A percentile compares a stretch with the other conserved stretches of the same genome.
Evolutionary conservation across 2,797 vertebrate species (phyloP).

Genomic region (Smutsia temminckii): DNA sequence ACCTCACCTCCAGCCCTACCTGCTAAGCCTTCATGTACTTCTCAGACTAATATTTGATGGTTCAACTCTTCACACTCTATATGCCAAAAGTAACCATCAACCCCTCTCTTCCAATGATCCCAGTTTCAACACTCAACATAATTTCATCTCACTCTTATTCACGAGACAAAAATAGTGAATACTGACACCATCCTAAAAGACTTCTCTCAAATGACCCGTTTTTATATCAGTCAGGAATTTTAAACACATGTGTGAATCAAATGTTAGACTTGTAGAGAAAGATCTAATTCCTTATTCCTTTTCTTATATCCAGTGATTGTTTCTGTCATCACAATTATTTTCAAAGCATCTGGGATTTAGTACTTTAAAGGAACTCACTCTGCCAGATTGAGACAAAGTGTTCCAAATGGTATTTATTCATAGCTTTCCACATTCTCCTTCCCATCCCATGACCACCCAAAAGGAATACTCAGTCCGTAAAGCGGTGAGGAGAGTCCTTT

Average conservation of each 20-base stretch:
- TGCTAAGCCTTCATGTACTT: neutral
- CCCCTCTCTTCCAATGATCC: neutral
- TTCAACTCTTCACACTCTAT: neutral
- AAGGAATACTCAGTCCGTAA: neutral
- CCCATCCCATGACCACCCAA: slow-evolving; percentile 1
- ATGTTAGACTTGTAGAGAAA: slow-evolving; percentile 55
- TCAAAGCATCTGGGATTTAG: slow-evolving; percentile 71
- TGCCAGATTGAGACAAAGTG: slow-evolving; percentile 31
- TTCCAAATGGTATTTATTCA: slow-evolving; percentile 45
- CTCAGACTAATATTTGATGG: neutral
- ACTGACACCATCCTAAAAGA: slow-evolving; percentile 58
- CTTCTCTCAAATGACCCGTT: slow-evolving; percentile 55
- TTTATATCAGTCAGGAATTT: slow-evolving; percentile 70
- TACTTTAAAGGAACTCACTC: slow-evolving; percentile 55
- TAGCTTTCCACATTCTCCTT: slow-evolving; percentile 16
- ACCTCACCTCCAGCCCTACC: neutral
- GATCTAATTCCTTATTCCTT: slow-evolving; percentile 70
- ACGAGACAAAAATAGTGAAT: slow-evolving; percentile 46
- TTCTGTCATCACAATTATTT: slow-evolving; percentile 76
- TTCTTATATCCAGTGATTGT: slow-evolving; percentile 71
- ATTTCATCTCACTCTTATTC: slow-evolving; percentile 45
- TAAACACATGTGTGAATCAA: slow-evolving; percentile 74
- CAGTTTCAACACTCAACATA: neutral
- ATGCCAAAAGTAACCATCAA: neutral
- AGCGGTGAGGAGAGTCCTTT: neutral